Conservation (phyloP, 2,888 invertebrate species). For the Acrocyrtus sp. region DNA sequence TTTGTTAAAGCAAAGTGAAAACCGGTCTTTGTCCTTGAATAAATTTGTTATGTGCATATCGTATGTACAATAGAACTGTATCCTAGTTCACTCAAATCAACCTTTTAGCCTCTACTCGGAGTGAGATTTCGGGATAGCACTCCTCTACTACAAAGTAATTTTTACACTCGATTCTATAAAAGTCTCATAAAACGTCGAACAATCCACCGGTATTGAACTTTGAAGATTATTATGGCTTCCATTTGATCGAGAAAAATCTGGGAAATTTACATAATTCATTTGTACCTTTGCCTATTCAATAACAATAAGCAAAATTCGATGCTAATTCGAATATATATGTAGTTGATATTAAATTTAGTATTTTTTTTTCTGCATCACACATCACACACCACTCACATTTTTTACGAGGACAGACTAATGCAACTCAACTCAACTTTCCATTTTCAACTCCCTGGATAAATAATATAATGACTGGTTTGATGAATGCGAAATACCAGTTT, state of each 20-base stretch:
- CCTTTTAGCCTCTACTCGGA: too few relatives aligned
- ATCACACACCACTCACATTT: neutral
- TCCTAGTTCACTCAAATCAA: neutral
- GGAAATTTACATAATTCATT: neutral
- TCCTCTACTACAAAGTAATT: too few relatives aligned
- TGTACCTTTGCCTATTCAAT: neutral
- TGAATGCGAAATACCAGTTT: slow-evolving; percentile 43
- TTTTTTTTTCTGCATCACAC: slow-evolving; percentile 5
- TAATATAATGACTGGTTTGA: slow-evolving; percentile 37
- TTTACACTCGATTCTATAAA: too few relatives aligned
- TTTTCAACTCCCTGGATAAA: slow-evolving; percentile 42
- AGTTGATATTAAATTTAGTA: too few relatives aligned
- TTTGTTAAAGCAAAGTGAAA: too few relatives aligned
- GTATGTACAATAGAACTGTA: neutral
- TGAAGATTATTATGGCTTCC: neutral
- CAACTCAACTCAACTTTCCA: too few relatives aligned
- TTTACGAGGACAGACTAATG: too few relatives aligned
- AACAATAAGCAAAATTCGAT: too few relatives aligned
- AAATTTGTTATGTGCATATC: neutral
- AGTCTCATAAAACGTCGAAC: slow-evolving; percentile 29
- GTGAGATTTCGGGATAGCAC: too few relatives aligned
- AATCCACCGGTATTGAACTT: slow-evolving; percentile 49
- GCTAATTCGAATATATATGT: too few relatives aligned
- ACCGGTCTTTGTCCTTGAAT: neutral
- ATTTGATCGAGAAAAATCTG: neutral